Percentiles rank a stretch among this genome's conserved stretches.
Evolutionary conservation across 1,140 invertebrate genomes (phyloP).

Genomic region (Eurosta solidaginis): DNA sequence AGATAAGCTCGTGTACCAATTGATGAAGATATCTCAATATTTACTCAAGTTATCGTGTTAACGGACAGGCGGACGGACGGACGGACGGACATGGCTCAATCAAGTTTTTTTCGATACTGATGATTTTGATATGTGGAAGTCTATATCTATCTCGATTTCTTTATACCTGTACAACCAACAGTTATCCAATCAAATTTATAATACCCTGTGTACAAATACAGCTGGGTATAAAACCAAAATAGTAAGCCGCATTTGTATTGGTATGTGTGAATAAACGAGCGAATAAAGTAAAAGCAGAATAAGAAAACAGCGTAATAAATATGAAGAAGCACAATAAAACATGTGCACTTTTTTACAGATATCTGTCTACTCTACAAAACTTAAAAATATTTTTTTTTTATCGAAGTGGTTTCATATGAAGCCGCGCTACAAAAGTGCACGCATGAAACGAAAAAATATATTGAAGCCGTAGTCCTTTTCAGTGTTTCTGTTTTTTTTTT

Average conservation of each 20-base stretch:
- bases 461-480: background rate
- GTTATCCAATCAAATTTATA: too few species aligned
- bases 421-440: background rate
- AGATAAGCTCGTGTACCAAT: too few species aligned
- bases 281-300: background rate
- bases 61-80: too few species aligned
- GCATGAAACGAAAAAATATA: background rate
- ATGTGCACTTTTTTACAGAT: background rate
- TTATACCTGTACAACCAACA: too few species aligned
- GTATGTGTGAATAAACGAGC: background rate
- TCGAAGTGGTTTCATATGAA: background rate
- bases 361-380: background rate
- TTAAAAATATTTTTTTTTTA: background rate
- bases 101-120: too few species aligned
- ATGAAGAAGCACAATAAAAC: background rate
- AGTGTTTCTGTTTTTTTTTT: background rate
- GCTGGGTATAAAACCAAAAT: too few species aligned
- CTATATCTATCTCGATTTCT: too few species aligned
- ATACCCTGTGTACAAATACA: background rate
- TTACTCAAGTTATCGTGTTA: too few species aligned
- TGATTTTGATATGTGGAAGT: too few species aligned
- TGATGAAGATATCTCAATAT: too few species aligned
- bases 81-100: too few species aligned
- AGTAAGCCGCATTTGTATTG: background rate
- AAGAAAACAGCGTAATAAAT: background rate